These are phyloP conservation scores for Andrena cerasifolii DNA, from an alignment of 1,140 invertebrate species.

Conservation along the genomic window DNA sequence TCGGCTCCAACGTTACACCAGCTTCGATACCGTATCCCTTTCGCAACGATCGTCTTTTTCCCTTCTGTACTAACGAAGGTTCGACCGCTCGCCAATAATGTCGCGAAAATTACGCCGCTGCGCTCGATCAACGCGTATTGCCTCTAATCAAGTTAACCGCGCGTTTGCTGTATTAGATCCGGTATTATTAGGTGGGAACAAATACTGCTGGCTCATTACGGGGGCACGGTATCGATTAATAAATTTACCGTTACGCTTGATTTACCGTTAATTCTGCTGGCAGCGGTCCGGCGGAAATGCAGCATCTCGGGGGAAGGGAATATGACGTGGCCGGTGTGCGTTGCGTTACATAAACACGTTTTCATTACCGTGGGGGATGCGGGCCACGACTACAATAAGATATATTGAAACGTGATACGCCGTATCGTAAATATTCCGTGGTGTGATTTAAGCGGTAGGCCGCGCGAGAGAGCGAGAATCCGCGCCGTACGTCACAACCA, in stretches of 20 bases:
- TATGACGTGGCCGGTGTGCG: slow-evolving; percentile 46
- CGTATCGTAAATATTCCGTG: slow-evolving; percentile 67
- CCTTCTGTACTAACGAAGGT: slow-evolving; percentile 25
- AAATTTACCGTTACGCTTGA: slow-evolving; percentile 30
- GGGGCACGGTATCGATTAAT: slow-evolving; percentile 31
- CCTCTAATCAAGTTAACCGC: slow-evolving; percentile 14
- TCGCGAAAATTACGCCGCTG: neutral
- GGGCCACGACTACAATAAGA: slow-evolving; percentile 63
- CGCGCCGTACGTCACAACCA: slow-evolving; percentile 68
- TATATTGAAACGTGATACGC: slow-evolving; percentile 70
- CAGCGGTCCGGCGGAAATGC: slow-evolving; percentile 1
- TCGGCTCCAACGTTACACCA: neutral
- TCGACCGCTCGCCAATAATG: neutral
- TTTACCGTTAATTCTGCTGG: slow-evolving; percentile 37
- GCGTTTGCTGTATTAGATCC: neutral
- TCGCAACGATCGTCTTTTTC: slow-evolving; percentile 8
- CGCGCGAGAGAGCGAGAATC: slow-evolving; percentile 53
- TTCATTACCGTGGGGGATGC: slow-evolving; percentile 57
- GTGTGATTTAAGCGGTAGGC: slow-evolving; percentile 64
- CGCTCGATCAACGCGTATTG: neutral
- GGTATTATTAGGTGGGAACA: slow-evolving; percentile 16
- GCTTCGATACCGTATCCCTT: neutral
- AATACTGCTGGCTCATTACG: neutral
- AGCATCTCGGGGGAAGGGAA: slow-evolving; percentile 1
- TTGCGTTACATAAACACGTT: slow-evolving; percentile 64